Percentiles rank a stretch among this genome's conserved stretches.
Evolutionary conservation across 2,888 invertebrate species (phyloP).

Genomic region (Dromius quadrimaculatus): DNA sequence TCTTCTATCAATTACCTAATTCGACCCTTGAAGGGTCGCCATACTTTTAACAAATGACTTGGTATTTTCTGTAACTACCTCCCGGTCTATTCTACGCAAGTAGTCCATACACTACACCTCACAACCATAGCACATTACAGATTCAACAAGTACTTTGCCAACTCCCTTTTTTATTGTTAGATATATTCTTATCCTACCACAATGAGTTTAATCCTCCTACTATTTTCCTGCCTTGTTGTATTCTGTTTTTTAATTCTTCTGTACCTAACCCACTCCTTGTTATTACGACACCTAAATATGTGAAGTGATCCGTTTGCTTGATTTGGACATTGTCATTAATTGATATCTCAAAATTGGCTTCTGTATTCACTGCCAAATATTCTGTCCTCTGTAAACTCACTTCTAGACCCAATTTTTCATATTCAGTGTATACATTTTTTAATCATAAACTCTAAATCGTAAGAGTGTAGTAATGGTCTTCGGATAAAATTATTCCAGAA

Average conservation of each 20-base stretch:
- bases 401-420: neutral
- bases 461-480: too few species aligned
- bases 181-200: conserved; percentile 48
- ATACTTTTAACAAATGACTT: too few species aligned
- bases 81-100: too few species aligned
- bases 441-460: neutral
- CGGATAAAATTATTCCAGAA: too few species aligned
- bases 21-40: too few species aligned
- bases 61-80: too few species aligned
- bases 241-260: conserved; percentile 37
- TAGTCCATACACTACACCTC: too few species aligned
- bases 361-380: neutral
- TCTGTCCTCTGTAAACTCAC: neutral
- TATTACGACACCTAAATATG: neutral
- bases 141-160: too few species aligned
- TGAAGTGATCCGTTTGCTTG: neutral
- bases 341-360: neutral
- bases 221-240: conserved; percentile 20
- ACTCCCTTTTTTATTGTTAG: too few species aligned
- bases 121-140: too few species aligned
- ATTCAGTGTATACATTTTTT: neutral
- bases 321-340: neutral
- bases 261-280: conserved; percentile 27
- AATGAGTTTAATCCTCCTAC: conserved; percentile 34
- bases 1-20: too few species aligned